Percentiles rank a stretch among this genome's conserved stretches.
Evolutionary conservation across 64 coral and sea anemone genomes (phyloP).

Genomic region (Montipora capricornis): DNA sequence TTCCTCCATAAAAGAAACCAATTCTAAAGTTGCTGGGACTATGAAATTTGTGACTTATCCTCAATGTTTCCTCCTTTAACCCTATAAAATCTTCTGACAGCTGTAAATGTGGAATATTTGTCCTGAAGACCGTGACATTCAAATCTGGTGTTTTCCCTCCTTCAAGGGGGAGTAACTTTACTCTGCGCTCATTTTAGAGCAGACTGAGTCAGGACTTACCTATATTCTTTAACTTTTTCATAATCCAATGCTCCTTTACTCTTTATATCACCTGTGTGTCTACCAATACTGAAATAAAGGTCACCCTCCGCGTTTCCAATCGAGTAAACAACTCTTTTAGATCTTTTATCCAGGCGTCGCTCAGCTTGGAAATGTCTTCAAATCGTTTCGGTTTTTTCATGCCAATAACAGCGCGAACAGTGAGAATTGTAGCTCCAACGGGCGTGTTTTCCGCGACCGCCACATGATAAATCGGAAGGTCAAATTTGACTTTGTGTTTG

Average conservation of each 20-base stretch:
- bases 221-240: conserved; percentile 76
- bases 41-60: too few species aligned
- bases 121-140: too few species aligned
- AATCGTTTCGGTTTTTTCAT: conserved; percentile 14
- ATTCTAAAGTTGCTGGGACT: too few species aligned
- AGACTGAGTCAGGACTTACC: conserved; percentile 34
- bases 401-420: conserved; percentile 84
- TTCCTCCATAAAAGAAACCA: too few species aligned
- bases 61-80: too few species aligned
- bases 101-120: too few species aligned
- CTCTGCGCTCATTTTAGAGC: not conserved
- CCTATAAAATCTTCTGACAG: too few species aligned
- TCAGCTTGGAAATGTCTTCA: conserved; percentile 19
- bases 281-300: conserved; percentile 60
- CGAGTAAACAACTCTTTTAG: conserved; percentile 72
- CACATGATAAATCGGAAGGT: conserved; percentile 74
- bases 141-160: too few species aligned
- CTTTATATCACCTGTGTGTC: conserved; percentile 74
- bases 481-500: conserved; percentile 92
- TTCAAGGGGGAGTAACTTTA: too few species aligned
- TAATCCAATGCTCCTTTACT: conserved; percentile 67
- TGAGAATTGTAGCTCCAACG: conserved; percentile 78
- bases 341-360: conserved; percentile 29
- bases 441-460: conserved; percentile 79
- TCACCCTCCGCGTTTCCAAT: conserved; percentile 68